Evolutionary conservation across 1,140 invertebrate species (phyloP), one percentile per base, ranked within the genome.

Genomic region (Brachionus sp.): DNA sequence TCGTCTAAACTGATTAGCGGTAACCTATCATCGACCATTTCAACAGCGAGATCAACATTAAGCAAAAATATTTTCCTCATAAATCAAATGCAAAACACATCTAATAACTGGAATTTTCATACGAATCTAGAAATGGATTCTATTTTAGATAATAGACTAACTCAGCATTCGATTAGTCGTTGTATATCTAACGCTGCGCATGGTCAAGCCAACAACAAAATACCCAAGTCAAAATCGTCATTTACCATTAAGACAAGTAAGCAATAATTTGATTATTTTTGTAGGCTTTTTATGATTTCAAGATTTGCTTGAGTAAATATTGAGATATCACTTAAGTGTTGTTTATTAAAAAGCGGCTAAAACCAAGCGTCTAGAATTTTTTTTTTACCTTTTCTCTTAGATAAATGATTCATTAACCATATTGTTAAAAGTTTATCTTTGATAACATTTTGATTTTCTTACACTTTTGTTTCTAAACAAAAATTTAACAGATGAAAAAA

Each of bases 51-150:
- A 25, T 75, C 70, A 35, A 75, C 70, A 44, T 29, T 75, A 75
- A 39, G 33, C 35, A 70, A 37, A 70, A 70, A 70, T 39, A 70
- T 70, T 70, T 70, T 70, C 35, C 66, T 70, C 35, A 70, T 70
- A 7, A 66, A 66, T 66, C 25, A 66, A 33, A 66, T 33, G 25
- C 37, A 39, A 39, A 73, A 73, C 37, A 39, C 33, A 39, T 39
- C 19, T 39, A 73, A 73, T 73, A 73, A 73, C 35, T 46, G 12
- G 19, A 75, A 75, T 75, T 75, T 75, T 75, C 39, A 75, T 50
- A 44, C 16, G 37, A 75, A 75, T 46, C 70, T 70, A 70, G 66
- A 70, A 70, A 70, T 70, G 66, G 70, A 75, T 75, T 75, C 70
- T 35, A 50, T 46, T 75, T 75, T 75, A 75, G 70, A 75, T 75